Base-by-base conservation (phyloP, 2,113 vertebrate genomes). In the Catharus minimus region DNA sequence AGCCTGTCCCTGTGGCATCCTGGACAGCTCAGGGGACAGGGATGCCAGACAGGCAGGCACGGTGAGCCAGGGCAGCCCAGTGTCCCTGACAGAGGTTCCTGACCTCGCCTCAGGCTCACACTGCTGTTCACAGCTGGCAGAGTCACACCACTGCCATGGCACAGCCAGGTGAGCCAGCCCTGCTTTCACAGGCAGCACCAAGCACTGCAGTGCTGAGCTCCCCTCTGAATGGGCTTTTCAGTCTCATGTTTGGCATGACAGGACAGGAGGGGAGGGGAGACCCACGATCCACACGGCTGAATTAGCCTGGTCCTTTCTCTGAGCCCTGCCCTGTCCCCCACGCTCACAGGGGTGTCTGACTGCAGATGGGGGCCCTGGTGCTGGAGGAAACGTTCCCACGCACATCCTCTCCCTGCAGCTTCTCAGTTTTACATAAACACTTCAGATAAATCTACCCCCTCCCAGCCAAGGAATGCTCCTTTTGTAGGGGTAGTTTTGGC, bases 401-500 rank as follows among this genome's bases (percentile, higher is more conserved):
- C 61, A 49, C 87, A 82, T 88, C 89, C 85, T 82, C 71, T 67
- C 62, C 87, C 76, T 38, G 64, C 67, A 39, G 85, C 52, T 89
- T 78, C 82, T 73, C 67, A 11, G 43, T 44, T 92, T 95, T 82
- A 50, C 76, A 86, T 71, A 94, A 95, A 92, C 82, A 79, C 47
- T 72, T 69, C 46, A 82, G 89, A 82, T 83, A 69, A 88, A 88
- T 77, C 82, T 87, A 53, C 60, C 79, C 68, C 76, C 82, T 94
- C 90, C 91, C 91, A 94, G 88, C 56, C 82, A 21, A 74, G 93
- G 90, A 92, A 87, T 80, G 79, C 85, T 95, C 86, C 95, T 80
- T 94, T 81, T 92, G 90, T 85, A 76, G 87, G 71, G 91, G 91
- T 57, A 86, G 52, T 39, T 82, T 83, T 62, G 85, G 92, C 90